Percentiles rank a stretch among this genome's conserved stretches.
Evolutionary conservation across 2,888 invertebrate species (phyloP).

Genomic region (Zootermopsis nevadensis): DNA sequence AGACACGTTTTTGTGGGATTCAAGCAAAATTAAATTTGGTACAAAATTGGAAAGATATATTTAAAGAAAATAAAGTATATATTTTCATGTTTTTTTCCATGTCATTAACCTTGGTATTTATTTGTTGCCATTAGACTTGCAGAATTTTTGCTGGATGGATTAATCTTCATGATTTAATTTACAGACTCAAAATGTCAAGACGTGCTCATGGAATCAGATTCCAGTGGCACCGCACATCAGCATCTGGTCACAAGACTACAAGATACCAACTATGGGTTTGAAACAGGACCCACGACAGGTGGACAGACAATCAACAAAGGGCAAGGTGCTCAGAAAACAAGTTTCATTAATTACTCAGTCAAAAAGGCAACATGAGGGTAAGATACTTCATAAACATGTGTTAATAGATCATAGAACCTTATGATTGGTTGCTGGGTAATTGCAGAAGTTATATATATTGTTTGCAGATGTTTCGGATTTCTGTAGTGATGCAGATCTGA

Average conservation of each 20-base stretch:
- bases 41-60: too few relatives aligned
- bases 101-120: too few relatives aligned
- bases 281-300: constrained; percentile 36
- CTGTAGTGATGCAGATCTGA: constrained; percentile 35
- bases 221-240: constrained; percentile 46
- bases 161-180: not conserved
- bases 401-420: too few relatives aligned
- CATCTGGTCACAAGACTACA: constrained; percentile 48
- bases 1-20: not conserved
- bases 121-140: too few relatives aligned
- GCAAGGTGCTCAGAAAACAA: constrained; percentile 25
- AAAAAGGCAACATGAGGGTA: constrained; percentile 7
- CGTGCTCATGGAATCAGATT: constrained; percentile 23
- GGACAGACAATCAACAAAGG: constrained; percentile 42
- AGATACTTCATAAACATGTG: not conserved
- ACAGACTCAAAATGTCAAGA: constrained; percentile 36
- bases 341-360: not conserved
- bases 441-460: not conserved
- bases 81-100: too few relatives aligned
- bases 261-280: not conserved
- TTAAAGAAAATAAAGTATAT: too few relatives aligned
- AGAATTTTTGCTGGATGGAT: too few relatives aligned
- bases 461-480: not conserved
- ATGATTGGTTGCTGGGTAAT: too few relatives aligned
- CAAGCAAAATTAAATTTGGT: too few relatives aligned